phyloP scores from a whole-genome alignment of 2,113 vertebrate species.

The Lepisosteus osseus region DNA sequence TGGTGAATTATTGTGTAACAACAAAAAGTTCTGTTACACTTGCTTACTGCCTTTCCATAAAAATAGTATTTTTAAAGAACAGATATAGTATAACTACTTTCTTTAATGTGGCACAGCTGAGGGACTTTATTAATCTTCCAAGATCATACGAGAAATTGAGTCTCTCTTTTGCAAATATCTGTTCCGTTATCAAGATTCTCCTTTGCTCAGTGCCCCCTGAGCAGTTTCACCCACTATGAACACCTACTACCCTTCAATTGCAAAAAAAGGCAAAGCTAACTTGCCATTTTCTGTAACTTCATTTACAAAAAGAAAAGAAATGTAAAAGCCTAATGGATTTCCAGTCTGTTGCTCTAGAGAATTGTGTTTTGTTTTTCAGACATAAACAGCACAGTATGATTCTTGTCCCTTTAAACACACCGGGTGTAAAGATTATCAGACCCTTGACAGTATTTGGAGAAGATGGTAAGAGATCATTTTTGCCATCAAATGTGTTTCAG shows the following conservation, averaged over 20 bases:
- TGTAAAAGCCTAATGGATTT: background rate
- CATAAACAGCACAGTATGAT: constrained; percentile 84
- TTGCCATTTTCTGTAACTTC: background rate
- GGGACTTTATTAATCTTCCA: background rate
- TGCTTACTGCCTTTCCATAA: too few relatives aligned
- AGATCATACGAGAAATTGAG: background rate
- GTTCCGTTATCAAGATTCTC: background rate
- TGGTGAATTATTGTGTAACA: too few relatives aligned
- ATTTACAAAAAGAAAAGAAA: background rate
- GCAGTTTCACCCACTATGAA: background rate
- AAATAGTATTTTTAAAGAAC: too few relatives aligned
- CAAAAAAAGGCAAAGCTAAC: background rate
- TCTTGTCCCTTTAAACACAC: constrained; percentile 77
- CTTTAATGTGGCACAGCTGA: background rate
- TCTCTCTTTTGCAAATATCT: background rate
- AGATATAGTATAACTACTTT: too few relatives aligned
- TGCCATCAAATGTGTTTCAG: background rate
- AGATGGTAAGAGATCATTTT: constrained; percentile 64
- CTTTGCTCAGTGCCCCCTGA: too few relatives aligned
- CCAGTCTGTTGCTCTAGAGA: background rate
- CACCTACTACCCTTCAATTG: background rate
- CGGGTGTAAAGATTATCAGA: constrained; percentile 76
- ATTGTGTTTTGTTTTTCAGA: constrained; percentile 49
- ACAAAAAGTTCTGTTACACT: too few relatives aligned
- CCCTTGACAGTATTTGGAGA: constrained; percentile 85